Percentiles rank a stretch among this genome's conserved stretches.
Evolutionary conservation across 1,140 invertebrate genomes (phyloP).

Genomic region (Drosophila nigrodunni): DNA sequence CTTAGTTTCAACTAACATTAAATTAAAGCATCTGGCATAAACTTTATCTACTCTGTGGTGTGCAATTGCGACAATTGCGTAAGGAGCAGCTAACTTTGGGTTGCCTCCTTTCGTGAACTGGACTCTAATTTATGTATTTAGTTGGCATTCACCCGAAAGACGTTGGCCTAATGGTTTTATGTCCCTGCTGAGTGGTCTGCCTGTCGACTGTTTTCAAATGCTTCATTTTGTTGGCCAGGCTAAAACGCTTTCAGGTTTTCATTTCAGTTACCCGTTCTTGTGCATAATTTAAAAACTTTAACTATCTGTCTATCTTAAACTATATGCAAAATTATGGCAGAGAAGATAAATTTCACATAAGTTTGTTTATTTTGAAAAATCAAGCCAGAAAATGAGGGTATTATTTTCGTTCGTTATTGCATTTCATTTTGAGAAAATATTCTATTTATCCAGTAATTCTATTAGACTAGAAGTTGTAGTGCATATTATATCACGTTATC

Average conservation of each 20-base stretch:
- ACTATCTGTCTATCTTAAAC: not conserved
- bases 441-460: too few species aligned
- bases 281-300: not conserved
- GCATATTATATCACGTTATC: too few species aligned
- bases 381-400: too few species aligned
- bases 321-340: too few species aligned
- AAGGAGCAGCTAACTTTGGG: constrained; percentile 55
- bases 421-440: too few species aligned
- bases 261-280: not conserved
- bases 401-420: too few species aligned
- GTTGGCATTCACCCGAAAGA: constrained; percentile 62
- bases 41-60: constrained; percentile 49
- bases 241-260: constrained; percentile 23
- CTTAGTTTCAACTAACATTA: constrained; percentile 29
- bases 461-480: too few species aligned
- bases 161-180: constrained; percentile 69
- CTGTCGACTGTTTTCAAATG: constrained; percentile 38
- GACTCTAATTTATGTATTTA: constrained; percentile 77
- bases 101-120: constrained; percentile 41
- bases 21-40: constrained; percentile 69
- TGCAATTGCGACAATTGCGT: constrained; percentile 40
- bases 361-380: too few species aligned
- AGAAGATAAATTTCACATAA: too few species aligned
- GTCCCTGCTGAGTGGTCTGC: constrained; percentile 55
- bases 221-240: constrained; percentile 45